Evolutionary conservation across 2,888 invertebrate species (phyloP), one percentile per base, ranked within the genome.

Genomic region (Cephalotes varians): DNA sequence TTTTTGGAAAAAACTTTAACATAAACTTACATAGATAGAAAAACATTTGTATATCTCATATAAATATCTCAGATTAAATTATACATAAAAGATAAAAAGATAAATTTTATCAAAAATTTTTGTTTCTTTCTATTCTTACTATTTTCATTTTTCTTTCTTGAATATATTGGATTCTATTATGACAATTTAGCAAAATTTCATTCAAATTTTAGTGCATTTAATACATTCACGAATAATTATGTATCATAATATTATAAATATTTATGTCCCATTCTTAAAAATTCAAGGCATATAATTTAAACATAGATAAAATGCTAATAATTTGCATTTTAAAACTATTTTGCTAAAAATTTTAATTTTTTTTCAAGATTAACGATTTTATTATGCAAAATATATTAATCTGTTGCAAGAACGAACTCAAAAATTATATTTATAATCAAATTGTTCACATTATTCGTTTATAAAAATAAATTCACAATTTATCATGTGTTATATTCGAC

Each of bases 371-470:
- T 21, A 18, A 56, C 12, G 40, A 67, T 12, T 37, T 15, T 37
- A 25, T 76, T 65, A 65, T 56, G 44, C 44, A 56, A 44, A 7
- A 44, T 69, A 6, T 49, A 44, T 34, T 51, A 28, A 77, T 37
- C 5, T 54, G 54, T 34, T 44, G 25, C 25, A 62, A 34, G n/a
- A 49, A 73, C 5, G 44, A 71, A 58, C n/a, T 76, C 34, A 51
- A 85, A 71, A 87, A 60, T 62, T 83, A 77, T 65, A 49, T 69
- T 86, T 84, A 77, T 69, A 86, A 77, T 86, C 88, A 79, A 88
- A 86, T 86, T 82, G 84, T 82, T 76, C 64, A 47, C 40, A 62
- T 49, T 6, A 37, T 15, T 80, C 5, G 49, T 47, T 74, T 67
- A 62, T 47, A 80, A 51, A 21, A 62, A 28, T 49, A 37, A n/a